phyloP scores from a whole-genome alignment of 2,113 vertebrate species.

The Osmerus mordax region DNA sequence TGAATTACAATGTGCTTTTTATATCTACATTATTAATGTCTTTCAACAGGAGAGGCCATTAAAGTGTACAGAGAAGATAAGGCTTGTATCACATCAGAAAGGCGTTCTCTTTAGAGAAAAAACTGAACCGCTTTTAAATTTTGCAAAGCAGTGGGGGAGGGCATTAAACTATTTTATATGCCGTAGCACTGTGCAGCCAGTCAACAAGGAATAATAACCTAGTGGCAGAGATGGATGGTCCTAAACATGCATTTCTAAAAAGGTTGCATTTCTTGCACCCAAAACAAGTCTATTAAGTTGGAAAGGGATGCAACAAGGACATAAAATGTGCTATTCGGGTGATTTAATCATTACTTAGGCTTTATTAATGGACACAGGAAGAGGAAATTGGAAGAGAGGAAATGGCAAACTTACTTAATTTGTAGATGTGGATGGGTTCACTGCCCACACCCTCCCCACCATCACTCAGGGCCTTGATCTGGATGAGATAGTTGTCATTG shows the following conservation, averaged over 20 bases:
- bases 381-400: not conserved
- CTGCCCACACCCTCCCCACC: conserved; percentile 88
- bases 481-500: conserved; percentile 85
- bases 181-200: conserved; percentile 58
- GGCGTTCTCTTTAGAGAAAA: conserved; percentile 32
- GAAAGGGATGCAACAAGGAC: conserved; percentile 41
- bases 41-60: conserved; percentile 57
- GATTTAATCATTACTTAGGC: conserved; percentile 38
- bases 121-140: conserved; percentile 52
- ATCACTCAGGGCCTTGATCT: conserved; percentile 82
- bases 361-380: conserved; percentile 28
- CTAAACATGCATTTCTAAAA: conserved; percentile 63
- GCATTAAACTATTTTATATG: conserved; percentile 64
- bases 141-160: conserved; percentile 37
- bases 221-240: conserved; percentile 71
- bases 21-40: conserved; percentile 58
- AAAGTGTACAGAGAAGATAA: conserved; percentile 49
- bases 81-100: conserved; percentile 52
- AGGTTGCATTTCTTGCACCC: conserved; percentile 54
- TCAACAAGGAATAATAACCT: conserved; percentile 73
- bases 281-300: conserved; percentile 60
- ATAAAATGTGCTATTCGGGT: conserved; percentile 46
- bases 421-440: conserved; percentile 88
- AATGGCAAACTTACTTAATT: conserved; percentile 71
- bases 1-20: conserved; percentile 15